Evolutionary conservation across 2,797 vertebrate genomes (phyloP).

Genomic region (Aphelocoma californica): DNA sequence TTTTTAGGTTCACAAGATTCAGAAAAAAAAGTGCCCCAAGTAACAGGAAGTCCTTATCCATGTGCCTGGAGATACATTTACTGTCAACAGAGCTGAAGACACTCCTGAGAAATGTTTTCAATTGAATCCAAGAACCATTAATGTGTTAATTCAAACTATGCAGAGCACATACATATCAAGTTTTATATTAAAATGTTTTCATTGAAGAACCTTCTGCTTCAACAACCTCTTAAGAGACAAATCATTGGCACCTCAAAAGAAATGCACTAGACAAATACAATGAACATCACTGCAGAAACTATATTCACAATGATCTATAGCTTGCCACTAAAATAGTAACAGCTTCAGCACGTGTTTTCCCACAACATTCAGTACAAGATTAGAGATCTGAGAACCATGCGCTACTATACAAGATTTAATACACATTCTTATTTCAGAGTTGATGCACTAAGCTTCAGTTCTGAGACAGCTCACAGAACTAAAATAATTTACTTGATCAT

Average conservation of each 20-base stretch:
- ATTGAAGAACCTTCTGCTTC: not conserved
- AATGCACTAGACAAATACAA: not conserved
- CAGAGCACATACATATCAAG: not conserved
- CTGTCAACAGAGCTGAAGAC: not conserved
- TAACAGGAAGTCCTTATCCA: not conserved
- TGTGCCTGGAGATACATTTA: not conserved
- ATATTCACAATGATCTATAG: not conserved
- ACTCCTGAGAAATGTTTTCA: not conserved
- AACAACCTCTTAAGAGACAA: not conserved
- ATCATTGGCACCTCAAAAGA: not conserved
- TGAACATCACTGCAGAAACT: not conserved
- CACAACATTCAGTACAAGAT: not conserved
- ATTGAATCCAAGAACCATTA: not conserved
- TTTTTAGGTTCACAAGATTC: not conserved
- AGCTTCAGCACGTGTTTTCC: not conserved
- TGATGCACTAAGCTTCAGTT: not conserved
- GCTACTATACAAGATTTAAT: not conserved
- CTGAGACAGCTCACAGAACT: not conserved
- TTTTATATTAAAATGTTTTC: not conserved
- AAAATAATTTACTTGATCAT: not conserved
- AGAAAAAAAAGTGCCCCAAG: not conserved
- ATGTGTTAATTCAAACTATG: not conserved
- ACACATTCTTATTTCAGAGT: constrained; percentile 17
- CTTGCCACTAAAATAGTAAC: not conserved
- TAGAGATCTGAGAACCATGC: constrained; percentile 6